Base-by-base conservation (phyloP, 2,888 invertebrate species). In the Lasioglossum villosulum region DNA sequence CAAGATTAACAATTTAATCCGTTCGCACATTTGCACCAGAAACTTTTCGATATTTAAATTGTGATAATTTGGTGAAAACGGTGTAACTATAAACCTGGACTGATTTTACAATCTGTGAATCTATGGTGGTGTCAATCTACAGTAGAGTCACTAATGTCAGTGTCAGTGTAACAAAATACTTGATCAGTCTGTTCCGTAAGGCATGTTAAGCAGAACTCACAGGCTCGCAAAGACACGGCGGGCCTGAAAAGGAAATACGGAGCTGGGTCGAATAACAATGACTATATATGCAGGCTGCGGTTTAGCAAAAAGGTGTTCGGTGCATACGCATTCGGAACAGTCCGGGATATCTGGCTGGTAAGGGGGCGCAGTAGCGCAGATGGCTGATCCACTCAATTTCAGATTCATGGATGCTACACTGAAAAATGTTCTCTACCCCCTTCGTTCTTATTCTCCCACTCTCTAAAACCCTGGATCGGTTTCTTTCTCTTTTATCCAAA, bases 301-400 rank as follows among this genome's bases (percentile, higher is more conserved):
- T 84, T 48, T 52, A 71, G n/a, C 59, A 77, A 78, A 73, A 73
- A 68, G 68, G 71, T 48, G 37, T 75, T 70, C 72, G 75, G 68
- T 80, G 71, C 75, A 75, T 79, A 71, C 78, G 56, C 75, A 76
- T 76, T 56, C 72, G 72, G 34, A 78, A 81, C 75, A 88, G 79
- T 83, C 77, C 82, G 66, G 63, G 78, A 30, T 27, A 87, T 86
- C 87, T 85, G 82, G 80, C 66, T 76, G 82, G 85, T 77, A 89
- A 84, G 90, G 81, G 87, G 71, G 80, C 82, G 84, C 86, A 89
- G 88, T 84, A 88, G 87, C 91, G 88, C 91, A 90, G 92, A 90
- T 91, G 92, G 91, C 86, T 92, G 91, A 92, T 91, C 90, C 91
- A 90, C 90, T 92, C 91, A 91, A 92, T 92, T 92, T 92, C 88